Percentiles rank a stretch among this genome's conserved stretches.
Evolutionary conservation across 2,113 vertebrate species (phyloP).

Genomic region (Eulemur macaco): DNA sequence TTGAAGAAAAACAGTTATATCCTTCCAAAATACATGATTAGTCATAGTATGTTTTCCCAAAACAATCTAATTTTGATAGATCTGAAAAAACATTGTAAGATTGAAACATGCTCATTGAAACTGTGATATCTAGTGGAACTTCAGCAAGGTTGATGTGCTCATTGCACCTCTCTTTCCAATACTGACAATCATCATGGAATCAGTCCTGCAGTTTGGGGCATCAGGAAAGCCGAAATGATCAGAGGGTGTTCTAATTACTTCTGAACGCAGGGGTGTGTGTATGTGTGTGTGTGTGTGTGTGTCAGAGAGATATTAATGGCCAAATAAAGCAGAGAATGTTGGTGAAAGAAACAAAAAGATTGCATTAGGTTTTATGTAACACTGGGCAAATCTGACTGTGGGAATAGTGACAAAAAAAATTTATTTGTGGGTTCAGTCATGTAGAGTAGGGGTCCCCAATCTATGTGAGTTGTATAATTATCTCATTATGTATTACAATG

Average conservation of each 20-base stretch:
- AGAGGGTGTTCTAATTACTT: neutral
- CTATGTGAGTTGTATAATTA: no score
- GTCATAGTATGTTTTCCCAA: neutral
- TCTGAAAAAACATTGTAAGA: conserved; percentile 1
- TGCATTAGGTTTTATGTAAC: neutral
- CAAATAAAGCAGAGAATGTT: neutral
- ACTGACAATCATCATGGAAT: neutral
- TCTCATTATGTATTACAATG: no score
- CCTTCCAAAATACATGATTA: neutral
- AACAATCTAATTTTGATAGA: neutral
- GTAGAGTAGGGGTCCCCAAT: neutral
- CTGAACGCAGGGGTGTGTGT: neutral
- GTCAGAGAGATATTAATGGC: neutral
- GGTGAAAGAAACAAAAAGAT: neutral
- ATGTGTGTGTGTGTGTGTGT: neutral
- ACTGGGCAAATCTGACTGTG: neutral
- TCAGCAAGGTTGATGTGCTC: neutral
- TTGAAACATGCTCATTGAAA: neutral
- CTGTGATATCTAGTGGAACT: neutral
- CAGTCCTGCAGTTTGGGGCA: neutral
- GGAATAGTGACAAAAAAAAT: neutral
- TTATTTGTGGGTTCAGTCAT: neutral
- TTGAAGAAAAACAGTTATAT: neutral
- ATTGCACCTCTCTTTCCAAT: neutral
- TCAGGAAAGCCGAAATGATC: neutral